Evolutionary conservation across 2,797 vertebrate species (phyloP), one percentile per base, ranked within the genome.

Genomic region (Alectoris magna): DNA sequence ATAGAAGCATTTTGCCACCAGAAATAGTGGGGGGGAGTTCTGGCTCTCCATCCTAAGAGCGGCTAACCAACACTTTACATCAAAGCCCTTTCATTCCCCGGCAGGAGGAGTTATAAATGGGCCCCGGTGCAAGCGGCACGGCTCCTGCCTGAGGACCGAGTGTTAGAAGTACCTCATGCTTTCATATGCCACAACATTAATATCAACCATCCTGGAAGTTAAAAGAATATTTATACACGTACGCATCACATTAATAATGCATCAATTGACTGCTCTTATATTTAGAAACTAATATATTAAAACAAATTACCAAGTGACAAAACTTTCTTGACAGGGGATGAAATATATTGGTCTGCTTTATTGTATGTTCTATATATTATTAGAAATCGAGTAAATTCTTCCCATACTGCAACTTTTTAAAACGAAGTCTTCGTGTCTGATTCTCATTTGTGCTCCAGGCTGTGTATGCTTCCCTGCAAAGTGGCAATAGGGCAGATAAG

Each of bases 231-330:
- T 96, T 94, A 93, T 91, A 64, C 94, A 94, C 64, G 85, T 91
- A 94, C 94, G 86, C 75, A 88, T 77, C 77, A 46, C 91, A 81
- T 96, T 84, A 93, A 96, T 96, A 96, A 93, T 39, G 69, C 75
- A 87, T 31, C 43, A 26, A 95, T 46, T 88, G 64, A 91, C 85
- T 88, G 68, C 66, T 70, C 73, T 94, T 87, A n/a, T 93, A 84
- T 72, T 93, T 89, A 83, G 90, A 91, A 95, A 95, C 84, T 87
- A 86, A 87, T 93, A 93, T 91, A 94, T 95, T 95, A 79, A 89
- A 95, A 95, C 91, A 95, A 96, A 94, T 94, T 90, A 94, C 88
- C 90, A 90, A 93, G 88, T 93, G 84, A 78, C 87, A 95, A 96
- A 96, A 94, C 55, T 53, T 81, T 70, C 79, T 78, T 87, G 89